Evolutionary conservation across 1,140 invertebrate genomes (phyloP), one percentile per base, ranked within the genome.

Genomic region (Pseudobourletiella spinata): DNA sequence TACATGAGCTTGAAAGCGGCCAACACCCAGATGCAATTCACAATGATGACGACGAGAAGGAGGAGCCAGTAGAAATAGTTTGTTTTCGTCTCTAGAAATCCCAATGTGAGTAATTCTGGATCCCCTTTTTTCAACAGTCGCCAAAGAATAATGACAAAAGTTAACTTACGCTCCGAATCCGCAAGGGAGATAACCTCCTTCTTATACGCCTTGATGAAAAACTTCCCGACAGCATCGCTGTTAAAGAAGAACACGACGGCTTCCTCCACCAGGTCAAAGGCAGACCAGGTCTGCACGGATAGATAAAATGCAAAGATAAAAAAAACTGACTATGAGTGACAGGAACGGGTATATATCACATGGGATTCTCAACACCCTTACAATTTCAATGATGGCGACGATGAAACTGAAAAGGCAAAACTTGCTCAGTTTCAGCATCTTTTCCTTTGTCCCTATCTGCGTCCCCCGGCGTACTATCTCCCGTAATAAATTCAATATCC

Each of bases 351-450:
- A n/a, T n/a, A n/a, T n/a, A n/a, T n/a, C n/a, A n/a, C n/a, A n/a
- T n/a, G n/a, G n/a, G n/a, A n/a, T n/a, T n/a, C n/a, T n/a, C n/a
- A n/a, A n/a, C n/a, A n/a, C n/a, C n/a, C 6, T 55, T 35, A 55
- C 52, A 35, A 55, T 55, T 35, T 55, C 52, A 55, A 55, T 55
- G 28, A 55, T 55, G 32, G 52, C 52, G 28, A 55, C 52, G 32
- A 55, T 39, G 32, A 55, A 55, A n/a, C 28, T 32, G 32, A 55
- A 55, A 16, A 55, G 26, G 26, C 52, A 55, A 24, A 55, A 55
- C 18, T 55, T 55, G 2, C 28, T 55, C 2, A 55, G 22, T 55
- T 39, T 32, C 52, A 55, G 25, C 52, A 55, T 55, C 24, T 51
- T 51, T n/a, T n/a, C n/a, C n/a, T n/a, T n/a, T n/a, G n/a, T n/a